Conservation (phyloP, 2,113 vertebrate genomes). For the Arenaria interpres region DNA sequence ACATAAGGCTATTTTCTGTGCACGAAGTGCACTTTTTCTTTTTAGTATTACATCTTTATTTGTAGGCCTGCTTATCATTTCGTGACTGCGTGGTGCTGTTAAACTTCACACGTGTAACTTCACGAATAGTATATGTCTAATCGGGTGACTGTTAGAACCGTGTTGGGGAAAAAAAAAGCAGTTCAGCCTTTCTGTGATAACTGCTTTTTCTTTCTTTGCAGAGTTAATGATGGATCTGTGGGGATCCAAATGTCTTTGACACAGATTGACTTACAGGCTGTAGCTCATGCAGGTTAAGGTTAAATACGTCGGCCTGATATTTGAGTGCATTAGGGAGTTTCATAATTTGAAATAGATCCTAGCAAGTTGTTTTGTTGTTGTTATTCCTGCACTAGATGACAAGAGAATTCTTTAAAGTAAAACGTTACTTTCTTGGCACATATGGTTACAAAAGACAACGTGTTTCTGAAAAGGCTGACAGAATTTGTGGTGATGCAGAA, state of each 20-base stretch:
- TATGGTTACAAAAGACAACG: background rate
- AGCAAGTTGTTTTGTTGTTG: background rate
- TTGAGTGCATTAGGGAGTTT: slow-evolving; percentile 25
- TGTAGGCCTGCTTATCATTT: background rate
- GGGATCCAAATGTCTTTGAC: background rate
- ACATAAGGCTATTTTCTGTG: background rate
- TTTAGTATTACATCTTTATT: background rate
- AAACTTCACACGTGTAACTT: background rate
- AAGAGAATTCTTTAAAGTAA: background rate
- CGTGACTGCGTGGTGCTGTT: background rate
- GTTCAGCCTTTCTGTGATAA: background rate
- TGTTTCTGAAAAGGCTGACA: background rate
- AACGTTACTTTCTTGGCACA: background rate
- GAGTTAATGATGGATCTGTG: background rate
- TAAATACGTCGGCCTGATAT: slow-evolving; percentile 6
- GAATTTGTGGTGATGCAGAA: background rate
- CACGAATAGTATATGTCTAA: background rate
- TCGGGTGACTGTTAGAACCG: background rate
- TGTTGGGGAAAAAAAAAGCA: background rate
- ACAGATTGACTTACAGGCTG: background rate
- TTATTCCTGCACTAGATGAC: background rate
- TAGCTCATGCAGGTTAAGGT: background rate
- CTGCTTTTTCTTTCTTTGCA: background rate
- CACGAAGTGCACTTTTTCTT: fast-evolving
- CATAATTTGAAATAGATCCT: slow-evolving; percentile 23